Evolutionary conservation across 2,113 vertebrate species (phyloP), one percentile per base, ranked within the genome.

Genomic region (Motacilla alba): DNA sequence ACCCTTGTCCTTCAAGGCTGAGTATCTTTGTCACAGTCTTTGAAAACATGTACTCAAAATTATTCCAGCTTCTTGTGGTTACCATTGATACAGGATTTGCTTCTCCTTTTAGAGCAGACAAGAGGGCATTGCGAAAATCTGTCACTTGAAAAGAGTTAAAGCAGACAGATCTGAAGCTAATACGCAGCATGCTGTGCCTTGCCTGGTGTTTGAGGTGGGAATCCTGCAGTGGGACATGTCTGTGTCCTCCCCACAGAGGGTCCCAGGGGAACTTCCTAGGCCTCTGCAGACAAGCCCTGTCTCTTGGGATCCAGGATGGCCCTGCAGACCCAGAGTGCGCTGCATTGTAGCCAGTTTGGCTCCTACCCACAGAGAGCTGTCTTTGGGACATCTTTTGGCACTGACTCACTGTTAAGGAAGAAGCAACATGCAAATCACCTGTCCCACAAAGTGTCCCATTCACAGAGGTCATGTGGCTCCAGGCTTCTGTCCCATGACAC

Each of bases 1-100:
- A 47, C 64, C 12, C 93, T 93, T 94, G 78, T 96, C 92, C 84
- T 96, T 96, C 92, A 96, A 97, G 92, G 94, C 85, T 86, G 83
- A 94, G 44, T 93, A 68, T 96, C 79, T 88, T 90, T 95, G 76
- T 88, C 92, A 86, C 82, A 28, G 35, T 68, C 79, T 94, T 83
- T 5, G 21, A 84, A 94, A 91, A 91, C 76, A 94, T 5, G 60
- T 27, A 21, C 49, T 78, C 47, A 81, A 60, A 94, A 93, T 92
- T 67, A 92, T 52, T 68, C 88, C 85, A 74, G 77, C 84, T 96
- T 91, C 93, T 95, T 5, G 5, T 69, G 92, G 90, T 97, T 96
- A 95, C 93, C 77, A 95, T 83, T 96, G 95, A 96, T 90, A 96
- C 85, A 1, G 80, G 86, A 83, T 92, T 96, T 94, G 70, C 85